These are phyloP conservation scores for Antrozous pallidus DNA, from an alignment of 2,797 vertebrate species.

Conservation along the genomic window DNA sequence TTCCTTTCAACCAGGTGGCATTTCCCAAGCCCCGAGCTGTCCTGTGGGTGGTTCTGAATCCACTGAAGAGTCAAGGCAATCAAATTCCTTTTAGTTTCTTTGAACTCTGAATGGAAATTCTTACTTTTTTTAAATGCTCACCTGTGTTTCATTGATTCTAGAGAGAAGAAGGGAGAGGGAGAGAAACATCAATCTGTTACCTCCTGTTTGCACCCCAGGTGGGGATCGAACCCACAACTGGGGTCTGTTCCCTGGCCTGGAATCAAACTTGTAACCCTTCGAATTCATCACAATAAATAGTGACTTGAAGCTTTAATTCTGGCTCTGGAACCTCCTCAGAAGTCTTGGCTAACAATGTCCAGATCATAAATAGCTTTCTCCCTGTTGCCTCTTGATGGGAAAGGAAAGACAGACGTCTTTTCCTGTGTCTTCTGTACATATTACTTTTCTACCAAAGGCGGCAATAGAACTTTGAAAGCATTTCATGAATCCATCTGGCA, in stretches of 20 bases:
- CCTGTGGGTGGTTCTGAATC: neutral
- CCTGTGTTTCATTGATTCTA: neutral
- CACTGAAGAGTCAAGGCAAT: neutral
- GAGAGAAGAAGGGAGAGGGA: neutral
- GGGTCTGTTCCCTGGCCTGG: no score
- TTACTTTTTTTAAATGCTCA: neutral
- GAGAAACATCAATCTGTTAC: neutral
- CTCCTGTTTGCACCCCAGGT: neutral
- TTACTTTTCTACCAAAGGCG: neutral
- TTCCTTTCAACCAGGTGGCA: neutral
- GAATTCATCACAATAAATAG: constrained; percentile 2
- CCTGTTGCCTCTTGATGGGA: neutral
- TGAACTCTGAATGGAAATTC: neutral
- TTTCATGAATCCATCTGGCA: neutral
- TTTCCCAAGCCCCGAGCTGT: neutral
- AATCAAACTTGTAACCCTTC: neutral
- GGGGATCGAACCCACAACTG: neutral
- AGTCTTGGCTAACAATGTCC: neutral
- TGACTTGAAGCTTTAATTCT: constrained; percentile 12
- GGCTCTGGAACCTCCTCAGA: neutral
- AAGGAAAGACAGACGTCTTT: neutral
- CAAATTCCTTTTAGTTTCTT: neutral
- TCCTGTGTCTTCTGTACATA: neutral
- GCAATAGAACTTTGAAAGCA: neutral
- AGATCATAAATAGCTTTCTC: neutral